phyloP scores from a whole-genome alignment of 2,113 vertebrate species.

The Chaenogobius annularis region DNA sequence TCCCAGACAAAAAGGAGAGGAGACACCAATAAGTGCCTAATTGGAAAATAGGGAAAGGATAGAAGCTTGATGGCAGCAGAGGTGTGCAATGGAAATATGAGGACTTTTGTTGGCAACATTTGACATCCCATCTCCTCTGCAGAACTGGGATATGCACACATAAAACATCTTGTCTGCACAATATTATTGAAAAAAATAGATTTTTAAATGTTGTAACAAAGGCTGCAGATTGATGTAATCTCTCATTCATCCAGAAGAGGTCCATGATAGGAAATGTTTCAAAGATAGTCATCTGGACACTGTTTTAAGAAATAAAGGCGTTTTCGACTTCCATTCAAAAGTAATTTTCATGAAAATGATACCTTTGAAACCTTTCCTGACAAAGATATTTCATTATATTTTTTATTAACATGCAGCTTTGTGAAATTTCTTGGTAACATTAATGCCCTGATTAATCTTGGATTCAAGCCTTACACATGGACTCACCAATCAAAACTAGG shows the following conservation, averaged over 20 bases:
- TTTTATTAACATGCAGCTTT: neutral
- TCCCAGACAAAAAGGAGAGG: constrained; percentile 80
- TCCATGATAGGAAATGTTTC: too few species aligned
- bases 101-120: constrained; percentile 19
- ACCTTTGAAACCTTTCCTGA: too few species aligned
- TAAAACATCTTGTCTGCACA: neutral
- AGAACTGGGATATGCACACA: constrained; percentile 22
- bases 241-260: too few species aligned
- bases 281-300: too few species aligned
- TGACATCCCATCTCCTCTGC: constrained; percentile 26
- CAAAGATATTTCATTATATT: too few species aligned
- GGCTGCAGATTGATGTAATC: too few species aligned
- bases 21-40: constrained; percentile 86
- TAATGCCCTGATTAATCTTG: neutral
- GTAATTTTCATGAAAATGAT: too few species aligned
- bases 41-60: constrained; percentile 63
- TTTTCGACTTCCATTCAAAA: too few species aligned
- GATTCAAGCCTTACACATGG: neutral
- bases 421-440: neutral
- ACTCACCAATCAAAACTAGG: neutral
- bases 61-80: constrained; percentile 60
- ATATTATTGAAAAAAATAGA: neutral
- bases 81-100: constrained; percentile 27
- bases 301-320: too few species aligned
- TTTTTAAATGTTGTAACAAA: too few species aligned